A percentile compares a stretch with the other conserved stretches of the same genome.
Evolutionary conservation across 2,888 invertebrate species (phyloP).

Genomic region (Arrhopalites spinosus): DNA sequence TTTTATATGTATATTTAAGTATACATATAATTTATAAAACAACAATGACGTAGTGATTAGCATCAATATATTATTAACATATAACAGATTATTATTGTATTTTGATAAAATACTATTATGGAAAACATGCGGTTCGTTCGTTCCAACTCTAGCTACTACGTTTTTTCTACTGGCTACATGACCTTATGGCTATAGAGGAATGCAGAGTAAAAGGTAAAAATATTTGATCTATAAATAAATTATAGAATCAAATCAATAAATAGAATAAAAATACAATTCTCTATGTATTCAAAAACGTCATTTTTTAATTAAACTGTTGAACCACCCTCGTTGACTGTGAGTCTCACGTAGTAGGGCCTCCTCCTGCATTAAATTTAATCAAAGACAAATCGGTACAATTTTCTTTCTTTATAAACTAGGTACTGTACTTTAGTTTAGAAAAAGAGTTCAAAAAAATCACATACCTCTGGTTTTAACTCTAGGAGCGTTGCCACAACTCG

Average conservation of each 20-base stretch:
- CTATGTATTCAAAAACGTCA: not conserved
- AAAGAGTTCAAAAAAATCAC: too few relatives aligned
- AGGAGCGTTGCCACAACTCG: slow-evolving; percentile 53
- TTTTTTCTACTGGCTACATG: not conserved
- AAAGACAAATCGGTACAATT: too few relatives aligned
- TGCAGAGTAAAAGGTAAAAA: slow-evolving; percentile 5
- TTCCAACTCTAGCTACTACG: not conserved
- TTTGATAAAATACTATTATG: not conserved
- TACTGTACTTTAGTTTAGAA: too few relatives aligned
- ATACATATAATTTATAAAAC: too few relatives aligned
- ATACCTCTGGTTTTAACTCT: slow-evolving; percentile 47
- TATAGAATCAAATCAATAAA: not conserved
- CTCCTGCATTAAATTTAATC: slow-evolving; percentile 36
- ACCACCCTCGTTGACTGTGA: slow-evolving; percentile 39
- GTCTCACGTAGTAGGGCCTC: slow-evolving; percentile 41
- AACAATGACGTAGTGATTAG: not conserved
- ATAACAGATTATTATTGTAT: not conserved
- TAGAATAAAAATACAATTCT: slow-evolving; percentile 1
- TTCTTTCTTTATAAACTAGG: too few relatives aligned
- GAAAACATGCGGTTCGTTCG: not conserved
- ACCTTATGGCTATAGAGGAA: not conserved
- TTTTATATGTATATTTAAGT: not conserved
- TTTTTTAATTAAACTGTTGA: slow-evolving; percentile 31
- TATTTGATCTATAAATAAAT: not conserved
- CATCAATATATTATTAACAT: not conserved